A percentile compares a stretch with the other conserved stretches of the same genome.
These are phyloP conservation scores for Dipodomys spectabilis DNA, from an alignment of 2,113 vertebrate species.

Conservation along the genomic window DNA sequence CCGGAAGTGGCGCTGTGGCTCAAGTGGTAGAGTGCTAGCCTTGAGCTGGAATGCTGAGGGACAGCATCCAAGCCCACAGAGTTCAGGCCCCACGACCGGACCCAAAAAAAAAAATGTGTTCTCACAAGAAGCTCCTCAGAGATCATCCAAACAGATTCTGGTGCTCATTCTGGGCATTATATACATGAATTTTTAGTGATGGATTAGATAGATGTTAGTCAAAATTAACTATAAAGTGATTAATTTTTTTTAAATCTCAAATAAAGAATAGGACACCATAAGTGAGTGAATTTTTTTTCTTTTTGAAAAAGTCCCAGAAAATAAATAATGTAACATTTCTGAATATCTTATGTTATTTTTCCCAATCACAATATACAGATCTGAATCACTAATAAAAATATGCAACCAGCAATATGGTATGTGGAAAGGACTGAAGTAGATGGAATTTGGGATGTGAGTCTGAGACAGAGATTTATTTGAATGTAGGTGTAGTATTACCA, in stretches of 20 bases:
- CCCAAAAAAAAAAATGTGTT: too few species aligned
- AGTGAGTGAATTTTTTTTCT: background rate
- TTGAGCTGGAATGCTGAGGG: too few species aligned
- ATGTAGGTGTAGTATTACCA: background rate
- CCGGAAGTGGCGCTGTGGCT: too few species aligned
- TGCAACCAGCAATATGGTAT: background rate
- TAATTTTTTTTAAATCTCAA: background rate
- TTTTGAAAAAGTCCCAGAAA: background rate
- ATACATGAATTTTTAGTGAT: background rate
- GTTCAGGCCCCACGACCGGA: too few species aligned
- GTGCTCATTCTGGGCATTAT: background rate
- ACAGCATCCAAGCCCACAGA: too few species aligned
- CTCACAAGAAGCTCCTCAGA: background rate
- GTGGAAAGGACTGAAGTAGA: background rate
- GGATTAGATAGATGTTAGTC: background rate
- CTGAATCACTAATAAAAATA: background rate
- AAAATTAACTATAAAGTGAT: background rate
- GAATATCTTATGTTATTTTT: background rate
- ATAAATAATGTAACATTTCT: background rate
- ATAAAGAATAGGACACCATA: background rate
- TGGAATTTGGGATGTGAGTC: conserved; percentile 5
- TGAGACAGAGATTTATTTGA: background rate
- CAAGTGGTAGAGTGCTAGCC: too few species aligned
- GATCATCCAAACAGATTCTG: background rate
- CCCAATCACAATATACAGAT: background rate